Percentiles rank a stretch among this genome's conserved stretches.
phyloP scores from a whole-genome alignment of 2,113 vertebrate genomes.

The Tragelaphus scriptus region DNA sequence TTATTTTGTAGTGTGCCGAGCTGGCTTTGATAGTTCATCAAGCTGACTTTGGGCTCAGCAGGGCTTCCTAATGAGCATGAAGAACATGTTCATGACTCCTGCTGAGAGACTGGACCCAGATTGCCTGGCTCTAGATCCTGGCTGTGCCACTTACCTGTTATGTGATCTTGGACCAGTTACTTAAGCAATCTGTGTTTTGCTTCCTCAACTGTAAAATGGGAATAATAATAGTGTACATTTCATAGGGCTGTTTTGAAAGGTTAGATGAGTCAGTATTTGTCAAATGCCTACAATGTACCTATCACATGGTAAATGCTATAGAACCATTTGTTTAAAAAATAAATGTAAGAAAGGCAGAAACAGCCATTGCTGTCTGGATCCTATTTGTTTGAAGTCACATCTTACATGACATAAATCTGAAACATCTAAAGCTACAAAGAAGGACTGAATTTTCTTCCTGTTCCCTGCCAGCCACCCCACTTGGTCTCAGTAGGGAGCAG shows the following conservation, averaged over 20 bases:
- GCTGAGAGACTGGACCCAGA: background rate
- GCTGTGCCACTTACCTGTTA: background rate
- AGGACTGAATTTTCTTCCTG: background rate
- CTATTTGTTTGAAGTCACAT: background rate
- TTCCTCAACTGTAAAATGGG: background rate
- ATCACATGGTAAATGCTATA: background rate
- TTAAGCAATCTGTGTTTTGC: background rate
- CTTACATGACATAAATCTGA: background rate
- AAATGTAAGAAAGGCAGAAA: background rate
- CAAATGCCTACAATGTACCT: background rate
- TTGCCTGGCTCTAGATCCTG: background rate
- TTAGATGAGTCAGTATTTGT: background rate
- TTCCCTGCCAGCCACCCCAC: background rate
- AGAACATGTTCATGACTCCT: background rate
- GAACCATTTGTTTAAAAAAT: slow-evolving; percentile 12
- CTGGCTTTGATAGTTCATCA: background rate
- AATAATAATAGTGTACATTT: background rate
- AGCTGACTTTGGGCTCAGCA: background rate
- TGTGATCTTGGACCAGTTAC: background rate
- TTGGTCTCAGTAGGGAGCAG: background rate
- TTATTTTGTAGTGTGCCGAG: background rate
- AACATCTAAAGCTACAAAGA: background rate
- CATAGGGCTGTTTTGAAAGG: background rate
- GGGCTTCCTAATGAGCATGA: background rate
- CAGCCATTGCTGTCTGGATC: background rate